phyloP scores from a whole-genome alignment of 2,797 vertebrate species.

The Enteromius paludinosus region DNA sequence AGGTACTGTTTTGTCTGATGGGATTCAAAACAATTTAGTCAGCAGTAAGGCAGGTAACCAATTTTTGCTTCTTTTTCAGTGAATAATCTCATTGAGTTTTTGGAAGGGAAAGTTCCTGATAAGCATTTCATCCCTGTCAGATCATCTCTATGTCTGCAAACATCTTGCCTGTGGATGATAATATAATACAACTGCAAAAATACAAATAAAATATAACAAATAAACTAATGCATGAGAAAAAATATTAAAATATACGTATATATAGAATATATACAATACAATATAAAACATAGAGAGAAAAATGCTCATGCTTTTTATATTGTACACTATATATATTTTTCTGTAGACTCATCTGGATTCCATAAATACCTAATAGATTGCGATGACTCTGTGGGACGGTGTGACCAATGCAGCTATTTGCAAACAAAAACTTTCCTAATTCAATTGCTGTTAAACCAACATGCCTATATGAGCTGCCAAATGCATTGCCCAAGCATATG shows the following conservation, averaged over 20 bases:
- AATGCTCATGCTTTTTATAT: neutral
- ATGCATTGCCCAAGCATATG: neutral
- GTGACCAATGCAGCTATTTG: slow-evolving; percentile 23
- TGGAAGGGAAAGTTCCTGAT: slow-evolving; percentile 64
- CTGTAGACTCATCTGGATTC: slow-evolving; percentile 6
- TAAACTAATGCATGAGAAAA: neutral
- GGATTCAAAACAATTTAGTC: slow-evolving; percentile 69
- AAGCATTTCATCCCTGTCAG: slow-evolving; percentile 62
- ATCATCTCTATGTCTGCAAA: neutral
- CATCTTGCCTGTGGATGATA: neutral
- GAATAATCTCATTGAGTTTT: slow-evolving; percentile 65
- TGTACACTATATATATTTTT: neutral
- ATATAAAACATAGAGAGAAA: neutral
- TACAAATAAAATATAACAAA: neutral
- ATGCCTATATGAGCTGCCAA: slow-evolving; percentile 4
- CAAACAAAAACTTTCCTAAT: slow-evolving; percentile 40
- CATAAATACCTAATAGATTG: slow-evolving; percentile 20
- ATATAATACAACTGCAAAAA: slow-evolving; percentile 9
- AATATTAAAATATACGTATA: neutral
- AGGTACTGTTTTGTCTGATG: slow-evolving; percentile 68
- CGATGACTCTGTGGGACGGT: neutral
- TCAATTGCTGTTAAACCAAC: slow-evolving; percentile 24
- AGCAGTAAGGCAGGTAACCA: slow-evolving; percentile 60
- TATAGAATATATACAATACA: too few species aligned
- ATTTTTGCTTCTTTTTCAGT: slow-evolving; percentile 36